Percentiles rank a stretch among this genome's conserved stretches.
These are phyloP conservation scores for Baccha elongata DNA, from an alignment of 2,888 invertebrate genomes.

Conservation along the genomic window DNA sequence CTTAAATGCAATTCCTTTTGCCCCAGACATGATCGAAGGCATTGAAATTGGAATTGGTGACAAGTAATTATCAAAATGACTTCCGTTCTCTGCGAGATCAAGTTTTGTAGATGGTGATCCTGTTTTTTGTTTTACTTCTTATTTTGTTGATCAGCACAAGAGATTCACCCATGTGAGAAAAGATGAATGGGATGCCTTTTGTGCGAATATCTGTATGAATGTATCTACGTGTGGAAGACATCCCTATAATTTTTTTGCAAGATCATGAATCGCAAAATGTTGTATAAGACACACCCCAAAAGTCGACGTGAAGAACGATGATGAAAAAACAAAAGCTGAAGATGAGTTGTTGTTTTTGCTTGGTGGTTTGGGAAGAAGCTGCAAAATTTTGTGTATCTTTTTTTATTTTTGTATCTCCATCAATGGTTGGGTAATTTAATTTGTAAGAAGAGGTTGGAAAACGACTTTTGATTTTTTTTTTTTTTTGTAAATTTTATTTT, in stretches of 20 bases:
- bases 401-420: constrained; percentile 4
- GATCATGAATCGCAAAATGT: constrained; percentile 51
- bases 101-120: constrained; percentile 21
- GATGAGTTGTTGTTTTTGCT: constrained; percentile 38
- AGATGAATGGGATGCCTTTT: constrained; percentile 61
- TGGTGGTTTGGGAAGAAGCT: constrained; percentile 52
- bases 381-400: constrained; percentile 37
- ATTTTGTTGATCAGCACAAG: constrained; percentile 28
- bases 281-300: constrained; percentile 53
- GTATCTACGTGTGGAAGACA: constrained; percentile 1
- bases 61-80: constrained; percentile 74
- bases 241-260: constrained; percentile 55
- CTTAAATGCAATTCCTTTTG: constrained; percentile 36
- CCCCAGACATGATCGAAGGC: constrained; percentile 20
- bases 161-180: constrained; percentile 32
- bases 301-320: constrained; percentile 1
- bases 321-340: not conserved
- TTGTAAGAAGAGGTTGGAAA: constrained; percentile 43
- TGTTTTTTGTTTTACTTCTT: not conserved
- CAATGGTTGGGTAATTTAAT: constrained; percentile 60
- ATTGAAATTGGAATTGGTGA: constrained; percentile 61
- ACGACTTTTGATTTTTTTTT: constrained; percentile 12
- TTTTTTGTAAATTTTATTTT: constrained; percentile 59
- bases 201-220: constrained; percentile 1
- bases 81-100: constrained; percentile 68